These are phyloP conservation scores for Morus bassanus DNA, from an alignment of 2,797 vertebrate genomes.

Conservation along the genomic window DNA sequence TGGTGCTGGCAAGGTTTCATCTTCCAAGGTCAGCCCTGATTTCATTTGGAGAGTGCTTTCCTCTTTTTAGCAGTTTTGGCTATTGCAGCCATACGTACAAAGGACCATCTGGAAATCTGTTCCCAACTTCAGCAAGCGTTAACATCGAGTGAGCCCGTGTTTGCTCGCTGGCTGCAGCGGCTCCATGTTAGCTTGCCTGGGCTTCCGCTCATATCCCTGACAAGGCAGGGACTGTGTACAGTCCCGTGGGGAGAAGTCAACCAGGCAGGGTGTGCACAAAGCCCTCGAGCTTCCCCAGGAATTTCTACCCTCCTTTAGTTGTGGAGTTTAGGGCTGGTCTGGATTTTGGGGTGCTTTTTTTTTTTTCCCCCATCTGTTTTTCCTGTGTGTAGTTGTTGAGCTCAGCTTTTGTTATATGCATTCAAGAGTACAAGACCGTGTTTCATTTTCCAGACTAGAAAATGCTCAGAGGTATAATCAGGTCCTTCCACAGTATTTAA, in stretches of 20 bases:
- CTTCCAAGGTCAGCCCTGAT: constrained; percentile 50
- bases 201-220: neutral
- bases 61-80: constrained; percentile 46
- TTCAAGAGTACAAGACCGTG: constrained; percentile 15
- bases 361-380: neutral
- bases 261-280: neutral
- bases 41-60: constrained; percentile 18
- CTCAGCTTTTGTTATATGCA: constrained; percentile 52
- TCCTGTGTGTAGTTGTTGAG: neutral
- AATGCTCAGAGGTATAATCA: constrained; percentile 80
- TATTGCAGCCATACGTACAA: neutral
- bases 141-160: neutral
- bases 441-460: constrained; percentile 67
- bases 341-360: neutral
- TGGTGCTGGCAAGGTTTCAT: neutral
- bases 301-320: neutral
- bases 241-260: neutral
- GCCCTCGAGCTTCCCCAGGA: neutral
- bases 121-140: constrained; percentile 4
- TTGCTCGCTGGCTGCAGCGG: constrained; percentile 22
- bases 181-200: neutral
- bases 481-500: constrained; percentile 77
- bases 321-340: neutral
- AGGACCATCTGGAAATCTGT: constrained; percentile 54
- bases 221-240: neutral